phyloP scores from a whole-genome alignment of 2,113 vertebrate species.

The Fulmarus glacialis region DNA sequence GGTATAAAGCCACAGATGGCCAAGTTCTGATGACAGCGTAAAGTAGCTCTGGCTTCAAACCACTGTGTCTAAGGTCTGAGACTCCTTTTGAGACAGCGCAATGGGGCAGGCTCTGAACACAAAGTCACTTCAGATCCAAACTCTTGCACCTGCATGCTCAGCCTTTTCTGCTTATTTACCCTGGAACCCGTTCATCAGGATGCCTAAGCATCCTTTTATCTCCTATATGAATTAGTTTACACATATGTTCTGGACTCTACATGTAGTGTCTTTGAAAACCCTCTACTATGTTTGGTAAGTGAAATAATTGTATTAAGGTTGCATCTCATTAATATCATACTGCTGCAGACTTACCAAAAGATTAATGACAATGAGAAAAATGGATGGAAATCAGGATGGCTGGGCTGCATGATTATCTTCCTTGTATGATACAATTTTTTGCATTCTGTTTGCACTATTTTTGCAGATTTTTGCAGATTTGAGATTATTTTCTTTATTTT shows the following conservation, averaged over 20 bases:
- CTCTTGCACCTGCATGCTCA: not conserved
- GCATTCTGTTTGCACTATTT: not conserved
- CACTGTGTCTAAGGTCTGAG: not conserved
- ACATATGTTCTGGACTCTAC: rapidly evolving
- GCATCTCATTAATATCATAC: not conserved
- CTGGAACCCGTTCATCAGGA: not conserved
- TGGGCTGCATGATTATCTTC: not conserved
- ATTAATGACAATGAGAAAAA: not conserved
- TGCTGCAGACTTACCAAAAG: not conserved
- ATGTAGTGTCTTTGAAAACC: not conserved
- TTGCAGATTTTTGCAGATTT: no score
- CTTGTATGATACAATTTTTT: not conserved
- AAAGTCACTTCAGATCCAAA: not conserved
- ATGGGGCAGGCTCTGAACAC: not conserved
- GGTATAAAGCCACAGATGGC: rapidly evolving
- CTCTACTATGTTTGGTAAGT: not conserved
- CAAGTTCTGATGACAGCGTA: rapidly evolving
- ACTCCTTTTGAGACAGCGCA: not conserved
- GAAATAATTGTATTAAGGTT: not conserved
- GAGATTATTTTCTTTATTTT: not conserved
- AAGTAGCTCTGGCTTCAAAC: not conserved
- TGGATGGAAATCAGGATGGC: not conserved
- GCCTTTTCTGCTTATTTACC: not conserved
- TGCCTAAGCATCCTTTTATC: not conserved
- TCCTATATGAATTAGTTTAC: not conserved